phyloP scores from a whole-genome alignment of 2,797 vertebrate genomes.

The Sebastes vulpes region DNA sequence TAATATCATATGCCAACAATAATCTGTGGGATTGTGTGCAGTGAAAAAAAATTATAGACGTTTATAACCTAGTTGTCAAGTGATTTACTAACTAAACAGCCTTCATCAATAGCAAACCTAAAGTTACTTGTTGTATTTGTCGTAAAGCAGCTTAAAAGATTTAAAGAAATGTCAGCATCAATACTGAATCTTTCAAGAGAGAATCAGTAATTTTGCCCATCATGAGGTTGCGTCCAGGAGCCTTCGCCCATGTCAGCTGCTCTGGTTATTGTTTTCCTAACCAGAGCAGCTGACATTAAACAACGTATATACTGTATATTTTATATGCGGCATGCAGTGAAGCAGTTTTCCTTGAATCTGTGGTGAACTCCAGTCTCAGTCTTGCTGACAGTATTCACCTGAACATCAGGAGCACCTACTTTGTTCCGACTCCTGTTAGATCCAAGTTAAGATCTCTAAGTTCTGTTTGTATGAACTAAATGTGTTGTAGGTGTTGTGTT shows the following conservation, averaged over 20 bases:
- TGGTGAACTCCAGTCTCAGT: not conserved
- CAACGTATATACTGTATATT: not conserved
- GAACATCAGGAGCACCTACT: not conserved
- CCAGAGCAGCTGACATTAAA: not conserved
- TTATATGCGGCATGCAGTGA: not conserved
- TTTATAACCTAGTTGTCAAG: not conserved
- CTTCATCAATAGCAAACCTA: not conserved
- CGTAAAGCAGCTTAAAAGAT: not conserved
- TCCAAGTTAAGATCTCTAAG: not conserved
- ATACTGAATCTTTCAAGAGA: not conserved
- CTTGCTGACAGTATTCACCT: not conserved
- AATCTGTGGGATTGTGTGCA: not conserved
- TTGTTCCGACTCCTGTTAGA: not conserved
- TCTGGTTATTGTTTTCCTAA: not conserved
- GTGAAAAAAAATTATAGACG: not conserved
- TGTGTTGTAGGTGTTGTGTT: constrained; percentile 1
- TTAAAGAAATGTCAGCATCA: not conserved
- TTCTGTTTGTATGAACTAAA: not conserved
- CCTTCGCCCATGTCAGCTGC: not conserved
- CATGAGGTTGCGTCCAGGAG: not conserved
- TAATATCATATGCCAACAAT: not conserved
- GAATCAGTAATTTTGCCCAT: not conserved
- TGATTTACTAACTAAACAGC: not conserved
- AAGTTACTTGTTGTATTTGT: not conserved
- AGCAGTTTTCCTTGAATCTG: not conserved